phyloP scores from a whole-genome alignment of 2,113 vertebrate species.

The Calyptommatus sinebrachiatus region DNA sequence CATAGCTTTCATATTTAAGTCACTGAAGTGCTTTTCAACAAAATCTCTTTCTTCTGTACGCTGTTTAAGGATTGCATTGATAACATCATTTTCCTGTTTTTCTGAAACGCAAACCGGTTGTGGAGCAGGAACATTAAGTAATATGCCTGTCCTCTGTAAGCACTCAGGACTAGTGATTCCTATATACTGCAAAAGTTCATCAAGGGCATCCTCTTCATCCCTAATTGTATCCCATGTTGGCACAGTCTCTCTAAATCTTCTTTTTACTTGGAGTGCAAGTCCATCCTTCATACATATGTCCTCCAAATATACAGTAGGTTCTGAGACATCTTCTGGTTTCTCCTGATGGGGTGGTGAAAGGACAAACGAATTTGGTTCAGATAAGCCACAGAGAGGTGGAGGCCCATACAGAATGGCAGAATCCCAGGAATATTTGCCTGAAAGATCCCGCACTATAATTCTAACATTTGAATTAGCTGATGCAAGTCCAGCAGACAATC shows the following conservation, averaged over 20 bases:
- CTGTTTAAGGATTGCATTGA: slow-evolving; percentile 96
- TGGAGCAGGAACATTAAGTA: slow-evolving; percentile 92
- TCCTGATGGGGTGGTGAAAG: slow-evolving; percentile 71
- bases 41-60: slow-evolving; percentile 92
- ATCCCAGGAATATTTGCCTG: slow-evolving; percentile 98
- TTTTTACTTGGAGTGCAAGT: slow-evolving; percentile 81
- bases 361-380: slow-evolving; percentile 68
- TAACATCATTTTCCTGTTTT: slow-evolving; percentile 97
- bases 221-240: slow-evolving; percentile 91
- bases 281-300: slow-evolving; percentile 75
- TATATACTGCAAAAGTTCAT: slow-evolving; percentile 95
- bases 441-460: slow-evolving; percentile 92
- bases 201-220: slow-evolving; percentile 91
- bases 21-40: slow-evolving; percentile 85
- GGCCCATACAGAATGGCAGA: slow-evolving; percentile 93
- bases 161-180: slow-evolving; percentile 93
- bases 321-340: slow-evolving; percentile 67
- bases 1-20: slow-evolving; percentile 89
- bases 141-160: slow-evolving; percentile 90
- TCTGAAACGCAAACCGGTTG: slow-evolving; percentile 93
- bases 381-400: slow-evolving; percentile 71
- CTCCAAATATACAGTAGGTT: slow-evolving; percentile 66
- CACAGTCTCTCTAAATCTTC: slow-evolving; percentile 85
- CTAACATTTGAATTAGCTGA: slow-evolving; percentile 91
- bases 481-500: slow-evolving; percentile 89